A percentile compares a stretch with the other conserved stretches of the same genome.
phyloP scores from a whole-genome alignment of 2,797 vertebrate species.

The Hemitrygon akajei region DNA sequence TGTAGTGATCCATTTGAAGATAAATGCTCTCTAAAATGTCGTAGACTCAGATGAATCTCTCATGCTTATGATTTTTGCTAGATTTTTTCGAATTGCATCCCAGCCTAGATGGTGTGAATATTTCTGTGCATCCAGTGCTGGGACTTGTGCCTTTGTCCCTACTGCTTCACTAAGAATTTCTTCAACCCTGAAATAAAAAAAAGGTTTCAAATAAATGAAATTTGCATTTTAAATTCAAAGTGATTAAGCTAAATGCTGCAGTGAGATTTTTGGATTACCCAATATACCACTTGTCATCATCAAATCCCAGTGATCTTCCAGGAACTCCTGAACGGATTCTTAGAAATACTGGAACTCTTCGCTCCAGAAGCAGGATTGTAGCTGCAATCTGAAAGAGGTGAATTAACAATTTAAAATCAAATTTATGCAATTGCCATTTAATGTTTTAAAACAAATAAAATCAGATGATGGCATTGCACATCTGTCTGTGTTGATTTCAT shows the following conservation, averaged over 20 bases:
- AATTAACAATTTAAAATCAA: neutral
- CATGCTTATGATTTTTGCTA: constrained; percentile 38
- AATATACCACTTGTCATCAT: constrained; percentile 40
- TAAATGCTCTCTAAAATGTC: constrained; percentile 22
- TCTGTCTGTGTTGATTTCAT: too few species aligned
- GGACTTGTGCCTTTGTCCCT: neutral
- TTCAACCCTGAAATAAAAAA: constrained; percentile 38
- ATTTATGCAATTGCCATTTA: neutral
- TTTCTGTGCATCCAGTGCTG: neutral
- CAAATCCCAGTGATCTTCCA: constrained; percentile 39
- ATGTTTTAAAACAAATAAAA: neutral
- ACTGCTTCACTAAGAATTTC: constrained; percentile 40
- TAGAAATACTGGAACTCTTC: constrained; percentile 30
- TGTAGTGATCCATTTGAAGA: neutral
- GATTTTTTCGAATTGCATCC: constrained; percentile 40
- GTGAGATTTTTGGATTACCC: constrained; percentile 36
- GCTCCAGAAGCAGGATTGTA: constrained; percentile 28
- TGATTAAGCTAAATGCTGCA: neutral
- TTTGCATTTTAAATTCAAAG: constrained; percentile 9
- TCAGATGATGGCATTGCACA: too few species aligned
- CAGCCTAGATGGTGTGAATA: constrained; percentile 38
- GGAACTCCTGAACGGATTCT: constrained; percentile 40
- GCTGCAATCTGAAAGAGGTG: constrained; percentile 29
- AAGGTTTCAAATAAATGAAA: neutral
- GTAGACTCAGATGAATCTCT: constrained; percentile 38